phyloP scores from a whole-genome alignment of 2,113 vertebrate genomes.

The Aldabrachelys gigantea region DNA sequence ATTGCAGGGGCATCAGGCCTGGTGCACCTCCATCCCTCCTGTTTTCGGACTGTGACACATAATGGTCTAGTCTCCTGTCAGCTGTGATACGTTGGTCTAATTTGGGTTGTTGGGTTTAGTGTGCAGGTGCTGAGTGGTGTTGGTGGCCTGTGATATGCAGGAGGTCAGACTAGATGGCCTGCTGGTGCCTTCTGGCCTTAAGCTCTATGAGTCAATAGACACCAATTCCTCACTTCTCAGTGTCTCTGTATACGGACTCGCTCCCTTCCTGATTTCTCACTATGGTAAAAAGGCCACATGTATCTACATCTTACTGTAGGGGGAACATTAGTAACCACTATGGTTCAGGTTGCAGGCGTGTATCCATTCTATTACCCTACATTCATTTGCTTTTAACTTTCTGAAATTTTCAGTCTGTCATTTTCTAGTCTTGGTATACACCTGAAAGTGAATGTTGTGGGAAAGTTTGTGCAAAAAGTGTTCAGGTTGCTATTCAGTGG shows the following conservation, averaged over 20 bases:
- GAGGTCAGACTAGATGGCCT: neutral
- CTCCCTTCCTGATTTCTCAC: neutral
- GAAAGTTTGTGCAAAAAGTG: neutral
- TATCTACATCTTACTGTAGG: neutral
- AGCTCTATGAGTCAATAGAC: neutral
- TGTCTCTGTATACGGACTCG: neutral
- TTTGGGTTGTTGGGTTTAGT: neutral
- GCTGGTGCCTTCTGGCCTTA: neutral
- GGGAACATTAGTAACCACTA: neutral
- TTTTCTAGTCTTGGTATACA: neutral
- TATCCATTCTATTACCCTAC: accelerated
- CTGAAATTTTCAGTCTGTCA: neutral
- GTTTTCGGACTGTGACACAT: neutral
- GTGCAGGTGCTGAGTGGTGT: neutral
- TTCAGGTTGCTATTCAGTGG: neutral
- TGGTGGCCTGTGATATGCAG: neutral
- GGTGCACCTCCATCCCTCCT: neutral
- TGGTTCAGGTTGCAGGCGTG: accelerated
- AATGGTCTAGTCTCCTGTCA: neutral
- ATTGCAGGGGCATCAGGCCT: neutral
- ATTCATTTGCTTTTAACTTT: neutral
- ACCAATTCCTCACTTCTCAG: accelerated
- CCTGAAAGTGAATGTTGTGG: neutral
- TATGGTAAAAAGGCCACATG: neutral
- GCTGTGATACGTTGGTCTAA: neutral